phyloP scores from a whole-genome alignment of 2,888 invertebrate genomes.

The Drosophila recens region DNA sequence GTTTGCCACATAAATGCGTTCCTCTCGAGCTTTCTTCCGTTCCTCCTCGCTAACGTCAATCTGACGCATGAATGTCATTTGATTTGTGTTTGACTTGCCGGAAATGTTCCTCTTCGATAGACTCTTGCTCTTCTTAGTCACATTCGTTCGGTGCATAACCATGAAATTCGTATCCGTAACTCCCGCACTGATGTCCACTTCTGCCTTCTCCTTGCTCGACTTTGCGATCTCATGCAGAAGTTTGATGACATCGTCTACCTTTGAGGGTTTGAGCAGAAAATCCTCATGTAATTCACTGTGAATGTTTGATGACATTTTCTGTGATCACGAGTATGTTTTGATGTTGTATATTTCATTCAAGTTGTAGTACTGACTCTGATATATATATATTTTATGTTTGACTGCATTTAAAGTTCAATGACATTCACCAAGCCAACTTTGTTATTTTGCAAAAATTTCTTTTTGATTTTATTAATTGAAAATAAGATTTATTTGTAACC shows the following conservation, averaged over 20 bases:
- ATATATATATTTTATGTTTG: neutral
- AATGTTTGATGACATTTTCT: constrained; percentile 24
- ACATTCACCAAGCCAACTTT: neutral
- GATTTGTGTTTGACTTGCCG: constrained; percentile 4
- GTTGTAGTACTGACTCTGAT: neutral
- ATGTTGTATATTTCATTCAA: neutral
- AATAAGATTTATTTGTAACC: no score
- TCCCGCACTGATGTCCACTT: constrained; percentile 15
- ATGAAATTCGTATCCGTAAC: constrained; percentile 39
- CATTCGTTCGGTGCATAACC: constrained; percentile 2
- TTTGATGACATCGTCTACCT: constrained; percentile 36
- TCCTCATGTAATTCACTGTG: constrained; percentile 37
- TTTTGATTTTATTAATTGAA: neutral
- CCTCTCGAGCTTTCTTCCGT: constrained; percentile 12
- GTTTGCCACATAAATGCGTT: constrained; percentile 43
- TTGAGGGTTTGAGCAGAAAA: constrained; percentile 37
- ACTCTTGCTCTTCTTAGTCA: neutral
- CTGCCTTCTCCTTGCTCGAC: constrained; percentile 32
- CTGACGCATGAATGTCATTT: constrained; percentile 51
- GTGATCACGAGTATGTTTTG: neutral
- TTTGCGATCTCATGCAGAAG: constrained; percentile 37
- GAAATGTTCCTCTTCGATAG: neutral
- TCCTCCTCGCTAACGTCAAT: constrained; percentile 27
- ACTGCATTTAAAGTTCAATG: neutral
- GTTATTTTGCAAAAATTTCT: no score